phyloP scores from a whole-genome alignment of 2,113 vertebrate species.

The Stegostoma tigrinum region DNA sequence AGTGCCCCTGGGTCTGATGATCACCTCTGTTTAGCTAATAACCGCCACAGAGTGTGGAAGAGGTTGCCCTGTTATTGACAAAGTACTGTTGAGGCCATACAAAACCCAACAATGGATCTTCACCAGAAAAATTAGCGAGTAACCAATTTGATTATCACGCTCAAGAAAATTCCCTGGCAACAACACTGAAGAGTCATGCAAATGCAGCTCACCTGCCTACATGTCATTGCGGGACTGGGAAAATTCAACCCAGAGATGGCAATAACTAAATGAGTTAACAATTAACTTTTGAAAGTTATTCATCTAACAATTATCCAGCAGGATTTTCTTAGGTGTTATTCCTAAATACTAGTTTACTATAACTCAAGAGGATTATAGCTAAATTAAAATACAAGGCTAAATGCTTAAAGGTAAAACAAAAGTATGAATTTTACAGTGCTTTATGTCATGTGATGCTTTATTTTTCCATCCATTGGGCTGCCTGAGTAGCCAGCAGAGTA shows the following conservation, averaged over 20 bases:
- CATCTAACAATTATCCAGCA: background rate
- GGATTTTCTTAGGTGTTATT: background rate
- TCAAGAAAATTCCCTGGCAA: background rate
- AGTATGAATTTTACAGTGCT: background rate
- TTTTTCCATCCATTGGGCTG: background rate
- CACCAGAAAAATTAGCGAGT: no score
- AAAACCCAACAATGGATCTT: no score
- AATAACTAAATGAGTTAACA: background rate
- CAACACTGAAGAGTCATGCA: background rate
- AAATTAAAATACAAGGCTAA: background rate
- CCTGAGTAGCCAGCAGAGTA: no score
- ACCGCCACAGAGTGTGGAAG: no score
- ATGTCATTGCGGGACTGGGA: background rate
- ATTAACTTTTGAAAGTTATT: no score
- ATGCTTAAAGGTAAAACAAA: background rate
- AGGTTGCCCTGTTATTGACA: no score
- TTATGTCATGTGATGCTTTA: background rate
- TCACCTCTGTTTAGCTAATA: no score
- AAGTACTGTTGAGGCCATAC: no score
- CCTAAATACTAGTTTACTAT: background rate
- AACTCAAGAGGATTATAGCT: background rate
- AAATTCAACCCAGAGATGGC: background rate
- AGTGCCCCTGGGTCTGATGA: no score
- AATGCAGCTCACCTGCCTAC: background rate
- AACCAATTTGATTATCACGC: no score